phyloP scores from a whole-genome alignment of 2,113 vertebrate genomes.

The Strigops habroptila region DNA sequence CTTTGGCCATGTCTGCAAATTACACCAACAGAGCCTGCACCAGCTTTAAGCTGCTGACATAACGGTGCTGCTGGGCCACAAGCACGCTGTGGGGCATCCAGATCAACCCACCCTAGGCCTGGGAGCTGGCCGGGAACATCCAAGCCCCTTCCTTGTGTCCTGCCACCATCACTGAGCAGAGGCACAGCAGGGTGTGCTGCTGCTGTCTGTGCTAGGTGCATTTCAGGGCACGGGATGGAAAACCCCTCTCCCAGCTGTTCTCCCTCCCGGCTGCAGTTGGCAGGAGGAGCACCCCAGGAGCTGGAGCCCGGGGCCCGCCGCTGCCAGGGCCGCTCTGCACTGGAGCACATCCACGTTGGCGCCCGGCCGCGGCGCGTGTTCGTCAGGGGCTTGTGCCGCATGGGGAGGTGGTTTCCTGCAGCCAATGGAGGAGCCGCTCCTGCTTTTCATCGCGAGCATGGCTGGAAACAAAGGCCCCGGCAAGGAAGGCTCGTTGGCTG shows the following conservation, averaged over 20 bases:
- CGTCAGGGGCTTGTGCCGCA: background rate
- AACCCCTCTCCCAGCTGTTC: background rate
- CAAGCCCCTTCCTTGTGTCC: accelerated
- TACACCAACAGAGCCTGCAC: background rate
- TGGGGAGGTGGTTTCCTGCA: constrained; percentile 7
- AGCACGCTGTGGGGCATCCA: accelerated
- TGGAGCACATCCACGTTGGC: background rate
- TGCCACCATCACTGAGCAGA: background rate
- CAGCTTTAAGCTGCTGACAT: background rate
- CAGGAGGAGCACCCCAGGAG: background rate
- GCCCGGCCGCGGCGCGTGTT: background rate
- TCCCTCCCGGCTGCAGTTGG: background rate
- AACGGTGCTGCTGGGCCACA: background rate
- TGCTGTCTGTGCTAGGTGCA: background rate
- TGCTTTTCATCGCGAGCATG: background rate
- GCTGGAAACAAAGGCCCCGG: constrained; percentile 12
- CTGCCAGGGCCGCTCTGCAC: background rate
- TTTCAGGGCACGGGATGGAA: background rate
- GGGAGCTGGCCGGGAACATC: background rate
- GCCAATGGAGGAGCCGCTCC: background rate
- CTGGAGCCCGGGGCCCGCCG: background rate
- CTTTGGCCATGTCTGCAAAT: background rate
- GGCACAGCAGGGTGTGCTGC: background rate
- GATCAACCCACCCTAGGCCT: background rate
- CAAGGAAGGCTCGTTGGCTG: background rate